Conservation (phyloP, 2,888 invertebrate genomes). For the Heteromurus nitidus region DNA sequence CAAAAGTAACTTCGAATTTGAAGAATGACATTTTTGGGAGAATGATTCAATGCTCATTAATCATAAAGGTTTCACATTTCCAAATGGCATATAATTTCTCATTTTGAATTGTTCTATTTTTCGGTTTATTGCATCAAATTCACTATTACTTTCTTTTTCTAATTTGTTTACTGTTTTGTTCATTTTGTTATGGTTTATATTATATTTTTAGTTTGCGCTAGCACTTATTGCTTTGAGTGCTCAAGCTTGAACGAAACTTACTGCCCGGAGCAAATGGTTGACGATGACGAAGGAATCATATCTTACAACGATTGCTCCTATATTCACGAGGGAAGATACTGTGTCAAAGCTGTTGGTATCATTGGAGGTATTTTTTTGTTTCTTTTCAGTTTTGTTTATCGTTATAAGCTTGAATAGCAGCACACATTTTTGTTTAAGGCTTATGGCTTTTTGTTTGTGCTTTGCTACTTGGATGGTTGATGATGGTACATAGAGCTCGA, state of each 20-base stretch:
- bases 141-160: neutral
- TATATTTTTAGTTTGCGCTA: slow-evolving; percentile 44
- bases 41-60: too few species aligned
- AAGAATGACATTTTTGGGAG: too few species aligned
- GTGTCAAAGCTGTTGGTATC: slow-evolving; percentile 77
- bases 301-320: slow-evolving; percentile 61
- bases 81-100: neutral
- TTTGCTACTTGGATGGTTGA: neutral
- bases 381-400: neutral
- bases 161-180: neutral
- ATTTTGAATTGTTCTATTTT: neutral
- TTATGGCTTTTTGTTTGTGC: neutral
- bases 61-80: neutral
- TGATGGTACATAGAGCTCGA: neutral
- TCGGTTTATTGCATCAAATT: neutral
- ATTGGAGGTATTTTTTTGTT: slow-evolving; percentile 83
- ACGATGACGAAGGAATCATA: slow-evolving; percentile 69
- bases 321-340: slow-evolving; percentile 74
- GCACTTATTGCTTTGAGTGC: slow-evolving; percentile 69
- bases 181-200: slow-evolving; percentile 12
- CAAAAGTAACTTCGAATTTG: neutral
- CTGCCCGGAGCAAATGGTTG: slow-evolving; percentile 70
- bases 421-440: neutral
- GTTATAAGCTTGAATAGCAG: neutral
- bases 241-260: slow-evolving; percentile 70